These are phyloP conservation scores for Nesometra sesokonis DNA, from an alignment of 35 echinoderm and acorn worm species.

Conservation along the genomic window DNA sequence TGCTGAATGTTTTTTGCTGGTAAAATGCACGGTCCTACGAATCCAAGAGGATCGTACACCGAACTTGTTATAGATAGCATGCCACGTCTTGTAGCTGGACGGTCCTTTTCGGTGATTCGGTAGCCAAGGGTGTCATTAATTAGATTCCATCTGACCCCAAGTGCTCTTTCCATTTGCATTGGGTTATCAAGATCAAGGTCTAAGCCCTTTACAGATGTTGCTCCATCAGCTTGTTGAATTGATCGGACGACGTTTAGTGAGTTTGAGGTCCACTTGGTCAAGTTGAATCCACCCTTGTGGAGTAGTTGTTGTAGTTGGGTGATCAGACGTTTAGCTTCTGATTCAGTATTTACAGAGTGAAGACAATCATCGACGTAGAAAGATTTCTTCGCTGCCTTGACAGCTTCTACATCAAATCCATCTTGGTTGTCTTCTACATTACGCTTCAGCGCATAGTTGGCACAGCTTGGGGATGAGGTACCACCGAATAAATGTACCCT, in stretches of 20 bases:
- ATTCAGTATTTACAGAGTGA: background rate
- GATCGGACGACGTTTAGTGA: no score
- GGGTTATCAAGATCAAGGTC: background rate
- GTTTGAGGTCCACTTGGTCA: no score
- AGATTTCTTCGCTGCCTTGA: background rate
- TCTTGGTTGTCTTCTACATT: slow-evolving; percentile 8
- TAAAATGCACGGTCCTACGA: slow-evolving; percentile 28
- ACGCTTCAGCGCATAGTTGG: slow-evolving; percentile 25
- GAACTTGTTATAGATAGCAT: slow-evolving; percentile 29
- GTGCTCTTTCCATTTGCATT: slow-evolving; percentile 26
- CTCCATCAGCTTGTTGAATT: no score
- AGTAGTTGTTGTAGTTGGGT: background rate
- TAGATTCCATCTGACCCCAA: slow-evolving; percentile 35
- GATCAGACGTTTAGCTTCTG: slow-evolving; percentile 13
- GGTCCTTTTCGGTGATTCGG: background rate
- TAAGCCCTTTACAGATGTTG: no score
- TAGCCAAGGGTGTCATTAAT: slow-evolving; percentile 22
- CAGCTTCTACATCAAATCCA: slow-evolving; percentile 5
- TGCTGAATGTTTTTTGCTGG: slow-evolving; percentile 38
- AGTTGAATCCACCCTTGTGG: no score
- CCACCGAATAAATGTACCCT: slow-evolving; percentile 41
- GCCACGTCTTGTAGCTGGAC: slow-evolving; percentile 40
- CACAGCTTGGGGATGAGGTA: slow-evolving; percentile 23
- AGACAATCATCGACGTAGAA: slow-evolving; percentile 56
- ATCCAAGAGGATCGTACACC: slow-evolving; percentile 42